Evolutionary conservation across 2,888 invertebrate species (phyloP), one percentile per base, ranked within the genome.

Genomic region (Ecliptopera silaceata): DNA sequence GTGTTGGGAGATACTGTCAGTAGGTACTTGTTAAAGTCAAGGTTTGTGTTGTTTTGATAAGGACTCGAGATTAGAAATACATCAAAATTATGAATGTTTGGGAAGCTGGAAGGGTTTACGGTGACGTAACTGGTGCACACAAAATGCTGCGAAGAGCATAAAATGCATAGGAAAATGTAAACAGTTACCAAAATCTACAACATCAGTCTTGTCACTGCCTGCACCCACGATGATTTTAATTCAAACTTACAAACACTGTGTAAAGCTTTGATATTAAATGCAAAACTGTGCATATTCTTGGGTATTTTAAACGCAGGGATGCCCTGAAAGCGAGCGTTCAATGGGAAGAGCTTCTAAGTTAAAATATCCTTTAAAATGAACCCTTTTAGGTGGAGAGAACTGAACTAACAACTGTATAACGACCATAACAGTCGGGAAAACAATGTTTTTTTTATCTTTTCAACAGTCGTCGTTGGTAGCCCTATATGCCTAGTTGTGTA

Each of bases 1-100:
- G 52, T 57, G 54, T 56, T 45, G 45, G 51, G 43, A 55, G 51
- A 56, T 51, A 51, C 54, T 54, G 52, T 52, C 34, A 45, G 44
- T 36, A 18, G 22, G 48, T 18, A 29, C 18, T 53, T 55, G 42
- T 46, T 61, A n/a, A 31, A 42, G 47, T 54, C 54, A 54, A 53
- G 54, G 54, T 54, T 54, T 26, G 31, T 41, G 39, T 13, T 32
- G 52, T 41, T 46, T 34, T 47, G 54, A 42, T 47, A 26, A 15
- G 32, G 46, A 18, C 11, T 18, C 8, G n/a, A 29, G 31, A 44
- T 44, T 10, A n/a, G 18, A 20, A 32, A 18, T 13, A 15, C 13
- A 34, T 10, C 36, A 15, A 36, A 15, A 15, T 15, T n/a, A 22
- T 12, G 13, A 6, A 13, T 12, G 2, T 6, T 12, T 1, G 34